These are phyloP conservation scores for Patella pellucida DNA, from an alignment of 2,888 invertebrate species.

Conservation along the genomic window DNA sequence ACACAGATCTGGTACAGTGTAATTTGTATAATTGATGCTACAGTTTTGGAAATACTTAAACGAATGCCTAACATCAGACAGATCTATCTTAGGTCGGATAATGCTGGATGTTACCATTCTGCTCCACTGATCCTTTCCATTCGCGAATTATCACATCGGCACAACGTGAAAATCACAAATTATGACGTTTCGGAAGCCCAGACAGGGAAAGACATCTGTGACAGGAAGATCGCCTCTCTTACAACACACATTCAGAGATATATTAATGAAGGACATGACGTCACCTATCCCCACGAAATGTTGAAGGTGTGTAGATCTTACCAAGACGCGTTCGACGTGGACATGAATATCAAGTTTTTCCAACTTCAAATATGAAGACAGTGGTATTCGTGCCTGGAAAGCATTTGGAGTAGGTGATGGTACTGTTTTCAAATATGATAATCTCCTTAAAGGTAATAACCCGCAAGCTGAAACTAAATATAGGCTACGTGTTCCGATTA, in stretches of 20 bases:
- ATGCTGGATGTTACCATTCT: neutral
- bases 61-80: too few species aligned
- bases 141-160: neutral
- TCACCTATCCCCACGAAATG: neutral
- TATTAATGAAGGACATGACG: neutral
- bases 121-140: neutral
- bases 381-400: neutral
- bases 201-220: neutral
- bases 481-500: too few species aligned
- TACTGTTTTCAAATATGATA: neutral
- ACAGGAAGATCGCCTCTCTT: neutral
- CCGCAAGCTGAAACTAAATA: too few species aligned
- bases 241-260: neutral
- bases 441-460: neutral
- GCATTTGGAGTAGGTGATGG: neutral
- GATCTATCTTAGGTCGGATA: too few species aligned
- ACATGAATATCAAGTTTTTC: neutral
- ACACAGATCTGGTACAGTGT: too few species aligned
- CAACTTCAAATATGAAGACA: neutral
- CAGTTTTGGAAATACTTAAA: too few species aligned
- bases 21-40: too few species aligned
- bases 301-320: neutral
- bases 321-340: neutral
- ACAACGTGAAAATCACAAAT: neutral
- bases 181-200: neutral